These are phyloP conservation scores for Cheracebus regulus DNA, from an alignment of 2,797 vertebrate species.

Conservation along the genomic window DNA sequence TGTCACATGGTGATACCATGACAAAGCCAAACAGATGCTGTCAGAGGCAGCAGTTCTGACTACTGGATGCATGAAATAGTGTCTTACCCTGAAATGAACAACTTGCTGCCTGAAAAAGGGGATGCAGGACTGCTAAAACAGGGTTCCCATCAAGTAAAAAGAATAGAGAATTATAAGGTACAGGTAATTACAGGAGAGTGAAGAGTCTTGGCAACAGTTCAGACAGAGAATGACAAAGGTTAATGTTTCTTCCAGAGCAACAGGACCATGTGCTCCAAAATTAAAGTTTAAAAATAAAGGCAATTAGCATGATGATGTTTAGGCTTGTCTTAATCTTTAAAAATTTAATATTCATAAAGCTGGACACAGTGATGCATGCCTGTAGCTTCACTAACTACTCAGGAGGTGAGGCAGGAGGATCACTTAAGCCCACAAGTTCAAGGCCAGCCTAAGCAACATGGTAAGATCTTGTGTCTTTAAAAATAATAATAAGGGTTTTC, in stretches of 20 bases:
- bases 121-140: not conserved
- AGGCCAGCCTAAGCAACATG: not conserved
- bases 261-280: not conserved
- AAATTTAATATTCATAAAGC: not conserved
- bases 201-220: not conserved
- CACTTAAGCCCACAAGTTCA: not conserved
- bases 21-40: slow-evolving; percentile 28
- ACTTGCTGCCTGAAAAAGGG: not conserved
- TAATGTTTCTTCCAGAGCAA: slow-evolving; percentile 39
- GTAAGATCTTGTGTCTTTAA: not conserved
- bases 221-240: slow-evolving; percentile 26
- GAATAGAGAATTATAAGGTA: not conserved
- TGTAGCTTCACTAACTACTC: not conserved
- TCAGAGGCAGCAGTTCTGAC: not conserved
- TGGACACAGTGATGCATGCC: not conserved
- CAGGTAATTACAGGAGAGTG: not conserved
- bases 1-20: not conserved
- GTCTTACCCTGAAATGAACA: not conserved
- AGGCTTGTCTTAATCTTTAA: slow-evolving; percentile 5
- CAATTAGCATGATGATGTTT: not conserved
- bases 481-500: not conserved
- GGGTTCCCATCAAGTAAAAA: not conserved
- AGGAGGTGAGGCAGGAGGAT: not conserved
- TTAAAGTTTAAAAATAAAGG: not conserved
- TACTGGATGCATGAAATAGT: not conserved